Evolutionary conservation across 2,797 vertebrate species (phyloP).

Genomic region (Silurus aristotelis): DNA sequence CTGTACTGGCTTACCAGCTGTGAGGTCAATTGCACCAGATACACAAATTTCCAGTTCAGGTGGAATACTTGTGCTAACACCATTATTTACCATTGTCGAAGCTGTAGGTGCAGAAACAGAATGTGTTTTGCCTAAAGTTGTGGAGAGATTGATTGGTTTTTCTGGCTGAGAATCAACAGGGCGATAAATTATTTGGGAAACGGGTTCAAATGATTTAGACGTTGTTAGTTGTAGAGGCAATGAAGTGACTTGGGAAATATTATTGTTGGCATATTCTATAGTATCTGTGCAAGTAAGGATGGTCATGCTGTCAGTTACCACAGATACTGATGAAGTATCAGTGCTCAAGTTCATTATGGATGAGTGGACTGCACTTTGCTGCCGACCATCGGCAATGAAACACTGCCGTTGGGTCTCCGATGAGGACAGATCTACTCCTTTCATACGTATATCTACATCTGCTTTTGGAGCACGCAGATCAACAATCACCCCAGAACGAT

Average conservation of each 20-base stretch:
- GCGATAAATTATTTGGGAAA: conserved; percentile 80
- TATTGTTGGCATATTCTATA: conserved; percentile 69
- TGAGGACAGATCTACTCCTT: conserved; percentile 87
- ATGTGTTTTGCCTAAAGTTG: conserved; percentile 75
- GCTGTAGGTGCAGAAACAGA: conserved; percentile 74
- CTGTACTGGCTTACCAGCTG: conserved; percentile 87
- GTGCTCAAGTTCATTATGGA: conserved; percentile 91
- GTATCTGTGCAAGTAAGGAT: conserved; percentile 84
- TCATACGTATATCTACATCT: conserved; percentile 77
- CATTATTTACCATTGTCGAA: conserved; percentile 81
- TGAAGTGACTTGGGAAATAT: conserved; percentile 73
- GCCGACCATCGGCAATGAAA: conserved; percentile 73
- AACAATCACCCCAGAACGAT: conserved; percentile 84
- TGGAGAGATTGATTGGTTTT: conserved; percentile 91
- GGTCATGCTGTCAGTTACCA: conserved; percentile 80
- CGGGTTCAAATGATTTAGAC: conserved; percentile 82
- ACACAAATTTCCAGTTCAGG: conserved; percentile 69
- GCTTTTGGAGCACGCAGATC: conserved; percentile 91
- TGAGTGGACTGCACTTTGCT: conserved; percentile 88
- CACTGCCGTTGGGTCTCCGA: conserved; percentile 80
- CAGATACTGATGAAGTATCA: conserved; percentile 78
- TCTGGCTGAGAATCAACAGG: conserved; percentile 81
- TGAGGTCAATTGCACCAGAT: conserved; percentile 89
- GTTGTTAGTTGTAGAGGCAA: conserved; percentile 89
- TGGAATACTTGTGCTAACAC: conserved; percentile 72